These are phyloP conservation scores for Exaiptasia diaphana DNA, from an alignment of 64 coral and sea anemone species.

Conservation along the genomic window DNA sequence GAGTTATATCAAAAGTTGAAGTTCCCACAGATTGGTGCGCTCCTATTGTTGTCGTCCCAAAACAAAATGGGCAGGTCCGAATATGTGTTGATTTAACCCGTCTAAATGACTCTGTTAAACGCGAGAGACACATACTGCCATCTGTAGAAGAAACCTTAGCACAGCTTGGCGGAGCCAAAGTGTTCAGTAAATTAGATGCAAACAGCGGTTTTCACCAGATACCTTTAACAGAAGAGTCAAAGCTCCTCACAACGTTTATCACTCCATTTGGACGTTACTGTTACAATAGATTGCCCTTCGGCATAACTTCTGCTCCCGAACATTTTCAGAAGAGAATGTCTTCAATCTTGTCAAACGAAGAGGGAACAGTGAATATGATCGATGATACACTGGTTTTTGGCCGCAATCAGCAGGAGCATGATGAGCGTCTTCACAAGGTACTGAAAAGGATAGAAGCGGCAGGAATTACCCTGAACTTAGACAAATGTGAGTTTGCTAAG, in stretches of 20 bases:
- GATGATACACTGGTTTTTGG: not conserved
- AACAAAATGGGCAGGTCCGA: conserved; percentile 31
- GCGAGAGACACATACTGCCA: conserved; percentile 16
- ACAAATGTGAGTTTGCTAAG: conserved; percentile 31
- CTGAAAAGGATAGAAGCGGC: not conserved
- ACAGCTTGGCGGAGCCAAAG: conserved; percentile 12
- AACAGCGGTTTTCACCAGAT: conserved; percentile 9
- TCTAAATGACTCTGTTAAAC: conserved; percentile 39
- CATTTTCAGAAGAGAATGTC: conserved; percentile 38
- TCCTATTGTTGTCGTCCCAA: conserved; percentile 29
- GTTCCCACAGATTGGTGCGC: conserved; percentile 44
- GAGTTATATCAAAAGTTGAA: conserved; percentile 39
- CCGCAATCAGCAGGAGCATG: not conserved
- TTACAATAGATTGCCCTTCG: conserved; percentile 4
- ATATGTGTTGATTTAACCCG: conserved; percentile 47
- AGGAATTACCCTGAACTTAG: conserved; percentile 3
- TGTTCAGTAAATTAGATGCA: conserved; percentile 25
- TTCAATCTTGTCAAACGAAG: not conserved
- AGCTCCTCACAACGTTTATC: not conserved
- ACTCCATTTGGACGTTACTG: conserved; percentile 15
- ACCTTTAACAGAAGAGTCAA: conserved; percentile 5
- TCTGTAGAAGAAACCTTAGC: conserved; percentile 21
- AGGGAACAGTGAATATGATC: conserved; percentile 27
- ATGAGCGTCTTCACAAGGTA: not conserved
- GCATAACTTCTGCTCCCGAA: conserved; percentile 23